Evolutionary conservation across 2,888 invertebrate genomes (phyloP).

Genomic region (Theretra japonica): DNA sequence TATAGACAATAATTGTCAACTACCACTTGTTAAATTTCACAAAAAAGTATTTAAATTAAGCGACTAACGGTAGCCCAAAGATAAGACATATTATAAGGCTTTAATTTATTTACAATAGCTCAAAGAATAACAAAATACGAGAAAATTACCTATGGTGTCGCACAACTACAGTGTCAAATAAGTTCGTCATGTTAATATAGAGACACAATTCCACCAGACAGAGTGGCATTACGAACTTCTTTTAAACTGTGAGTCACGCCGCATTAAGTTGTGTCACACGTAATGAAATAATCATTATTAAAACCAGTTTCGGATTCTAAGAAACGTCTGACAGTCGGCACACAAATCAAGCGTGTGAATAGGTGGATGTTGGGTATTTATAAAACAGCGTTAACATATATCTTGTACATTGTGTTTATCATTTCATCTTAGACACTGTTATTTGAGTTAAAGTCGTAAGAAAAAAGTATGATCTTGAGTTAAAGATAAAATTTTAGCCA

Average conservation of each 20-base stretch:
- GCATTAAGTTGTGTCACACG: constrained; percentile 45
- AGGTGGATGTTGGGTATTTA: constrained; percentile 3
- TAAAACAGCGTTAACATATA: background rate
- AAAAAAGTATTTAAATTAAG: no score
- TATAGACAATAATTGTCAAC: no score
- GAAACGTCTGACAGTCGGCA: constrained; percentile 39
- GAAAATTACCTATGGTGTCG: background rate
- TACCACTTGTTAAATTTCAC: no score
- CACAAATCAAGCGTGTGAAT: constrained; percentile 24
- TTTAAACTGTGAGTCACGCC: constrained; percentile 53
- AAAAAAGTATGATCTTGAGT: background rate
- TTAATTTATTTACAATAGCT: no score
- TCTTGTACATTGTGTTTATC: background rate
- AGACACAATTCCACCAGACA: constrained; percentile 17
- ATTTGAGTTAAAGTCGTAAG: background rate
- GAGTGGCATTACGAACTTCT: constrained; percentile 39
- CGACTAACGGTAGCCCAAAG: no score
- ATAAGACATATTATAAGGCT: no score
- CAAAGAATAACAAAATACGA: no score
- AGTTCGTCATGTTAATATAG: background rate
- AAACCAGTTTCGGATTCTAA: constrained; percentile 52
- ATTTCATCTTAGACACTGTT: background rate
- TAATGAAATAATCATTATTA: constrained; percentile 52
- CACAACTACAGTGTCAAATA: background rate
- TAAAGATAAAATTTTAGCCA: no score